Evolutionary conservation across 2,888 invertebrate genomes (phyloP), one percentile per base, ranked within the genome.

Genomic region (Lochmaea crataegi): DNA sequence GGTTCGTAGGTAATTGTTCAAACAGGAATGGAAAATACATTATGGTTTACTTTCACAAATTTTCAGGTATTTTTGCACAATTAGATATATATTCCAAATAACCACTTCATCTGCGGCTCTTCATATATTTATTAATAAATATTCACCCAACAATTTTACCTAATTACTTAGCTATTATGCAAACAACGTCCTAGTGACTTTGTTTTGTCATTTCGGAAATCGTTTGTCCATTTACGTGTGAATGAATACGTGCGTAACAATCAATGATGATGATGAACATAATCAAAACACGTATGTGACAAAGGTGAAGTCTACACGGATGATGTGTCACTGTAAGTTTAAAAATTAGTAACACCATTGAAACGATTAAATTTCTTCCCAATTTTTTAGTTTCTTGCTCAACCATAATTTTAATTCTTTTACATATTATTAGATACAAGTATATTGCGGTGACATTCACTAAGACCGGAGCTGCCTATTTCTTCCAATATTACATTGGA

Each of bases 141-240:
- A n/a, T n/a, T n/a, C n/a, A n/a, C 7, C 4, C 3, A 5, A 48
- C 5, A 48, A 48, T 14, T 57, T 57, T n/a, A 10, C 10, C 56
- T 57, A 16, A 2, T 26, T 18, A 57, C 57, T 57, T 57, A 18
- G 9, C 18, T 57, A 48, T 14, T 48, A 57, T 57, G 57, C 57
- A 57, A 18, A 18, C 12, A 57, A 18, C 57, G 57, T 57, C 57
- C 57, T 57, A 22, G 22, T 57, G 57, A 57, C 57, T 57, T 57
- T 16, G 57, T 57, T 57, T 57, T 56, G 56, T 16, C 56, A 56
- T 16, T 56, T 57, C 57, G 16, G 22, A 57, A 57, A 57, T 26
- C 22, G 57, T 26, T 57, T 26, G 57, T 57, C 16, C 26, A 26
- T 57, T 22, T 18, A 57, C 10, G 10, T 22, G 57, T 57, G 18